Conservation (phyloP, 1,140 invertebrate genomes). For the Cotesia vestalis region DNA sequence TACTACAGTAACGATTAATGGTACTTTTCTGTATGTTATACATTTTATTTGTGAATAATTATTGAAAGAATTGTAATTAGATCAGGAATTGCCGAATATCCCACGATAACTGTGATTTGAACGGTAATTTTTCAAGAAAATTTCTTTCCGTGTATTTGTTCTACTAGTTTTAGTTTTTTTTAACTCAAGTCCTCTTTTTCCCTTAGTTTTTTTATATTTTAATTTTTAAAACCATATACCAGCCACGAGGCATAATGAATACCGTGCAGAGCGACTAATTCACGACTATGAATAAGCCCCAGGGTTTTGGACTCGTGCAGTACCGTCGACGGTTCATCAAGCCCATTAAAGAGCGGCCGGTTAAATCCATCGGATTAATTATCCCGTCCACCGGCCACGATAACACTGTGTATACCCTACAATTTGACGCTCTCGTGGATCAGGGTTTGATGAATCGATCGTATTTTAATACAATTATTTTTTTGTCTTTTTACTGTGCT, state of each 20-base stretch:
- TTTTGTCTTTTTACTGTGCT: neutral
- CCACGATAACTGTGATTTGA: too few relatives aligned
- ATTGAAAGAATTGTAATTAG: too few relatives aligned
- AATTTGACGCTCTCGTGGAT: conserved; percentile 31
- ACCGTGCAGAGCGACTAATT: conserved; percentile 39
- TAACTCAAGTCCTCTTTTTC: neutral
- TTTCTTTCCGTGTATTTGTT: neutral
- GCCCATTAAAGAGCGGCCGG: conserved; percentile 43
- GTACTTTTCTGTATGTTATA: too few relatives aligned
- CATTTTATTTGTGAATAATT: too few relatives aligned
- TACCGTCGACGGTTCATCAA: conserved; percentile 45
- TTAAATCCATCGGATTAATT: conserved; percentile 47
- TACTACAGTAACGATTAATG: too few relatives aligned
- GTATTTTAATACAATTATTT: conserved; percentile 9
- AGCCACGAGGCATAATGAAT: conserved; percentile 40
- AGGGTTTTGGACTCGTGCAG: conserved; percentile 37
- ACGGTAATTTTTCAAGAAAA: too few relatives aligned
- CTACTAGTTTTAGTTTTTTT: neutral
- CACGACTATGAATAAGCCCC: conserved; percentile 43
- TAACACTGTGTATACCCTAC: conserved; percentile 27
- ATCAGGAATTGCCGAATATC: too few relatives aligned
- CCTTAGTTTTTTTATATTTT: neutral
- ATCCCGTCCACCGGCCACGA: conserved; percentile 43
- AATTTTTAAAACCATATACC: conserved; percentile 12
- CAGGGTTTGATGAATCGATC: conserved; percentile 16